phyloP scores from a whole-genome alignment of 2,113 vertebrate species.

The Serinus canaria region DNA sequence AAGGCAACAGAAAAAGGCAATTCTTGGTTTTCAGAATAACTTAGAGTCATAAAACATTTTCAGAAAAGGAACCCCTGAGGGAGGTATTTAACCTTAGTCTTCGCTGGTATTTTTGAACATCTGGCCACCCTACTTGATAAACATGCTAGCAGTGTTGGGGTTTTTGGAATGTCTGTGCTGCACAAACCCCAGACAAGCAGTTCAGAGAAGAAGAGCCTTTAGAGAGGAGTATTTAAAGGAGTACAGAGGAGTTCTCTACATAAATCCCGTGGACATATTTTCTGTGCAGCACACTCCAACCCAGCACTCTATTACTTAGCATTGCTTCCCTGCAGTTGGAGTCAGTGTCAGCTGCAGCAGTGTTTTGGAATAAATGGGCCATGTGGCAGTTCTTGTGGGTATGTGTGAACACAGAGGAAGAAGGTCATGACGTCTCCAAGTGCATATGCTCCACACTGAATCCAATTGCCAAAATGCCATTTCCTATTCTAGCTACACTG shows the following conservation, averaged over 20 bases:
- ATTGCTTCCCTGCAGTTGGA: not conserved
- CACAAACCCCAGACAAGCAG: not conserved
- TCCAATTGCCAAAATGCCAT: not conserved
- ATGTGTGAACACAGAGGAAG: not conserved
- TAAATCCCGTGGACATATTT: not conserved
- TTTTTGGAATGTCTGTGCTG: not conserved
- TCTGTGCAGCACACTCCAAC: not conserved
- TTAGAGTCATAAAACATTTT: not conserved
- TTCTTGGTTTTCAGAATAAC: not conserved
- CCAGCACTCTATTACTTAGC: not conserved
- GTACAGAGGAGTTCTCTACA: not conserved
- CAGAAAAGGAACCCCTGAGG: not conserved
- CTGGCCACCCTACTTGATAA: not conserved
- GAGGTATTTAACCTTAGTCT: not conserved
- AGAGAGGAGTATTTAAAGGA: not conserved
- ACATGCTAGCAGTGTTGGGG: not conserved
- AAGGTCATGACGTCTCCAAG: not conserved
- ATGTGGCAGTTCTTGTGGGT: not conserved
- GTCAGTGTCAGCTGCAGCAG: not conserved
- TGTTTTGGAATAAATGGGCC: constrained; percentile 1
- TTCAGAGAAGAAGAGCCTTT: not conserved
- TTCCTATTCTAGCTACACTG: not conserved
- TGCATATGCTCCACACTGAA: not conserved
- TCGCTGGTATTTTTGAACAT: not conserved
- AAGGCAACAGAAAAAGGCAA: not conserved